Base-by-base conservation (phyloP, 1,140 invertebrate genomes). In the Cydia amplana region DNA sequence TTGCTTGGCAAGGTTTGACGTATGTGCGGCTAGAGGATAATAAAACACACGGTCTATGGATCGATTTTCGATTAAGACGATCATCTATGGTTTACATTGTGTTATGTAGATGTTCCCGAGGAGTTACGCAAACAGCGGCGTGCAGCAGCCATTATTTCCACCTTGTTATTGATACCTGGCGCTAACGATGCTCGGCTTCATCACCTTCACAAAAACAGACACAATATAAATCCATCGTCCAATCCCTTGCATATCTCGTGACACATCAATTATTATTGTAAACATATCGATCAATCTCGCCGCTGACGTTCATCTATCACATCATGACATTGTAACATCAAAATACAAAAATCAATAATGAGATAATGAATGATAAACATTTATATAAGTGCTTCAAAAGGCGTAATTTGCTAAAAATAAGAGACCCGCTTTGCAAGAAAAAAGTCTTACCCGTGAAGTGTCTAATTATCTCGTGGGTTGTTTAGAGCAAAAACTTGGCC, bases 271-370 rank as follows among this genome's bases (percentile, higher is more conserved):
- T 86, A 87, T 81, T 82, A 76, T 74, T 78, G 75, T 82, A 81
- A 85, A 86, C 82, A 82, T 83, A 83, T 88, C 87, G 85, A 89
- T 91, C 87, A 87, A 85, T 89, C 83, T 80, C 65, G 67, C 64
- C 70, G 75, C 46, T 74, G 67, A 77, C 60, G 78, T 79, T 74
- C 32, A 79, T 82, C 76, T 43, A 77, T 77, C 77, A 78, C 55
- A 60, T 36, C 32, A 64, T 14, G n/a, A 60, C 55, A 78, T 75
- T 73, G 70, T 32, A 65, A 77, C 70, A 28, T 78, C 14, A 36
- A 10, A 6, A 40, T 36, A 70, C 65, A 43, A 70, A 40, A 43
- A 70, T 28, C n/a, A 40, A 65, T 32, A 36, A 65, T 32, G 32
- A 32, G 32, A 32, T 32, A 25, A 0, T 28, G 1, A 32, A 0